Percentiles rank a stretch among this genome's conserved stretches.
phyloP scores from a whole-genome alignment of 2,113 vertebrate genomes.

The Polyodon spathula region DNA sequence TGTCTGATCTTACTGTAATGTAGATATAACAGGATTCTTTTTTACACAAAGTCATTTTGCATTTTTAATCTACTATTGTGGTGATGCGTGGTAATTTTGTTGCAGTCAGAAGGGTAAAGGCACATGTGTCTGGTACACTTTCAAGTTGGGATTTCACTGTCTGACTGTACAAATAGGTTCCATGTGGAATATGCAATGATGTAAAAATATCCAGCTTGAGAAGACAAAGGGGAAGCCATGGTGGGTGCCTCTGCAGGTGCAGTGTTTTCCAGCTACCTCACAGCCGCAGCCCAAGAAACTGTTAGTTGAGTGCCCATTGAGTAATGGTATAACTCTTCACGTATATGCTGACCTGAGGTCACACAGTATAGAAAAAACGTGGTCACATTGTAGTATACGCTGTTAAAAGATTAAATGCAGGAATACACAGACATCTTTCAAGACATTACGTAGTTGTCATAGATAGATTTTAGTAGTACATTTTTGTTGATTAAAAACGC shows the following conservation, averaged over 20 bases:
- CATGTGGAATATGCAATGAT: constrained; percentile 49
- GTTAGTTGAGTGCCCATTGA: constrained; percentile 34
- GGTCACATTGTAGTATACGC: constrained; percentile 28
- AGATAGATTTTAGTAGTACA: too few relatives aligned
- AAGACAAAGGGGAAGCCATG: constrained; percentile 32
- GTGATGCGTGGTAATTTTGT: constrained; percentile 24
- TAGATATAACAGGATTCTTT: too few relatives aligned
- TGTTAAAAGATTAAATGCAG: too few relatives aligned
- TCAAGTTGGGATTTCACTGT: constrained; percentile 48
- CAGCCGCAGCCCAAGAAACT: constrained; percentile 37
- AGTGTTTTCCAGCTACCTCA: constrained; percentile 48
- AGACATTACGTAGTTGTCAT: too few relatives aligned
- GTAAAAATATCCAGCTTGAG: constrained; percentile 43
- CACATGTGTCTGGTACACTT: constrained; percentile 50
- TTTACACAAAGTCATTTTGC: too few relatives aligned
- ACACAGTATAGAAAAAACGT: constrained; percentile 42
- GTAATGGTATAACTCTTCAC: constrained; percentile 25
- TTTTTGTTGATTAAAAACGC: too few relatives aligned
- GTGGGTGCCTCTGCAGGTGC: constrained; percentile 34
- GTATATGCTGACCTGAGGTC: constrained; percentile 29
- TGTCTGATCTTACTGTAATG: too few relatives aligned
- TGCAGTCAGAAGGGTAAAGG: constrained; percentile 28
- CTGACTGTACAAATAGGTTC: constrained; percentile 50
- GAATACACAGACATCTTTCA: too few relatives aligned
- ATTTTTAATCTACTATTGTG: constrained; percentile 1